Base-by-base conservation (phyloP, 2,113 vertebrate genomes). In the Pterophyllum scalare region DNA sequence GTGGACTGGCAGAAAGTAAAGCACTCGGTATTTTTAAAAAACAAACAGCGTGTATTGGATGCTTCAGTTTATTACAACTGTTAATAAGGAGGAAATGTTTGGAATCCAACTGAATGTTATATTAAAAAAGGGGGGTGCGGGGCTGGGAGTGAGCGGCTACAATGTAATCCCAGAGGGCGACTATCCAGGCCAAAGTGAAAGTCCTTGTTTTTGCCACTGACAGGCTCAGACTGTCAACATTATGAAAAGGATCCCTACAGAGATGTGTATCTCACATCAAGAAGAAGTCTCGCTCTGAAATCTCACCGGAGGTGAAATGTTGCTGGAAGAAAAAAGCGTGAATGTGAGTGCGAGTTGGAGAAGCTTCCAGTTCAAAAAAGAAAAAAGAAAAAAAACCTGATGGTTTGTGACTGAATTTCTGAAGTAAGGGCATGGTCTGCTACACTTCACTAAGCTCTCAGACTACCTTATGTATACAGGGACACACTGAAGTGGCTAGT, bases 201-300 rank as follows among this genome's bases (percentile, higher is more conserved):
- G 26, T 54, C 26, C 6, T 54, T 72, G 46, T 54, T 49, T 54
- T 72, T 72, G 46, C 11, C 67, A 72, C 46, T 72, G 67, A 72
- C 20, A 17, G 3, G 19, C 46, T 54, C 19, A n/a, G 46, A 31
- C 46, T 54, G 67, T 72, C 46, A 33, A 54, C 67, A 72, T 72
- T 72, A 54, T 33, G 46, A 72, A 54, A 72, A 72, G 46, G 67
- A 72, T 33, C 67, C 67, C 26, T 72, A n/a, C 46, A 72, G 46
- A 33, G 67, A 72, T 72, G 67, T 72, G 26, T 31, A 72, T 72
- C 67, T 72, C 46, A 72, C 67, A 54, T n/a, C 67, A 72, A 54
- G 46, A 54, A 54, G 11, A 33, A 54, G 46, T 54, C 67, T n/a
- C 1, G 2, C 67, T 33, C 67, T 72, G 26, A 33, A 54, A 72